Base-by-base conservation (phyloP, 2,888 invertebrate genomes). In the Hirtodrosophila alboralis region DNA sequence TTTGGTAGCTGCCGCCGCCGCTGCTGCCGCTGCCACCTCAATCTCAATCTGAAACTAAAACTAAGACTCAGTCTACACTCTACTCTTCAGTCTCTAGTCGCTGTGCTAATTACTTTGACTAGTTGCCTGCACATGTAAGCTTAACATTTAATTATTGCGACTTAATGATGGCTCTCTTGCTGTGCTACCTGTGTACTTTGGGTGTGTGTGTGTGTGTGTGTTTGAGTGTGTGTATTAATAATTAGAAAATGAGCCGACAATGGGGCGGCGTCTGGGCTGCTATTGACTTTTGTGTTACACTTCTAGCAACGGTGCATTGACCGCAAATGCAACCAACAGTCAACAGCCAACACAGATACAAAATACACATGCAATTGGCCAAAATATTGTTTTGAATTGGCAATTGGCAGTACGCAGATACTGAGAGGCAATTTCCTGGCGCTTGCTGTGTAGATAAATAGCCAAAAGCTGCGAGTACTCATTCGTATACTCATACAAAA, bases 121-220 rank as follows among this genome's bases (percentile, higher is more conserved):
- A 77, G 81, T 68, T 72, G 75, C 77, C 57, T 63, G 81, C 78
- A 80, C 78, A 66, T 73, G 81, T 81, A 75, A 77, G 84, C 73
- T 81, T 77, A 81, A 86, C 86, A 78, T 86, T 86, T 84, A 84
- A 84, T 84, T 83, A 80, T 83, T 77, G 86, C 83, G 78, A 86
- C 84, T 83, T 83, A 84, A 83, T 83, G 86, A 83, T 71, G 75
- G 85, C 64, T 75, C 62, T 60, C 71, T 49, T 9, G 53, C 54
- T 45, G 47, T 54, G 52, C 71, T 52, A 8, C 49, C 54, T 45
- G 47, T 54, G 52, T 23, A 36, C 40, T 51, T 38, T 56, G 57
- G 30, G 33, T 37, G 56, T 56, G 26, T 36, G 14, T 33, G 10
- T 26, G 8, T 43, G 43, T 57, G 33, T 36, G 37, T 47, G 18